Percentiles rank a stretch among this genome's conserved stretches.
phyloP scores from a whole-genome alignment of 1,140 invertebrate genomes.

The Brachystomella parvula region DNA sequence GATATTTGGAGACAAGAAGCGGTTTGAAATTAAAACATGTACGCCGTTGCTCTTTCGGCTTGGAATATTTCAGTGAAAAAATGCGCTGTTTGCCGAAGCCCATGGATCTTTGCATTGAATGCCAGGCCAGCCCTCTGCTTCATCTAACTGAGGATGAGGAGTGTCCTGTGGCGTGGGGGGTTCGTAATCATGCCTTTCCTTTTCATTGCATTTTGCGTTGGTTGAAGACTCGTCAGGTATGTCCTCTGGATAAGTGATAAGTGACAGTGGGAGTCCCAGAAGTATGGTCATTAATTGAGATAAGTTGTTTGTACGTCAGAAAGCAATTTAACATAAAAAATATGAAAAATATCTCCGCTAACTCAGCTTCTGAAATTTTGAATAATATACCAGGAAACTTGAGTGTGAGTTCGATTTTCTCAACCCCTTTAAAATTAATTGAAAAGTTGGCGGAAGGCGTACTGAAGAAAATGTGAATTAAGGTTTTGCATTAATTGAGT shows the following conservation, averaged over 20 bases:
- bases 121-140: constrained; percentile 97
- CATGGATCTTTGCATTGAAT: constrained; percentile 99
- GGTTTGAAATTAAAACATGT: constrained; percentile 93
- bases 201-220: constrained; percentile 99
- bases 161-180: constrained; percentile 99
- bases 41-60: constrained; percentile 95
- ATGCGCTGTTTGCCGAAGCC: constrained; percentile 98
- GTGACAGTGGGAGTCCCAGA: constrained; percentile 99
- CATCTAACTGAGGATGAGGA: constrained; percentile 97
- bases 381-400: no score
- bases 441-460: no score
- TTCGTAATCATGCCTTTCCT: constrained; percentile 99
- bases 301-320: no score
- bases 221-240: constrained; percentile 98
- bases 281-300: constrained; percentile 65
- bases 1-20: constrained; percentile 78
- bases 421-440: no score
- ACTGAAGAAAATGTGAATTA: no score
- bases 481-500: no score
- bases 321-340: no score
- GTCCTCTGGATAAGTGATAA: constrained; percentile 96
- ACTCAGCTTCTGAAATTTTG: no score
- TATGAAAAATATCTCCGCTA: no score
- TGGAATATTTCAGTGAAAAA: constrained; percentile 99
- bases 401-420: no score